These are phyloP conservation scores for Clarias macrocephalus DNA, from an alignment of 2,113 vertebrate genomes.

Conservation along the genomic window DNA sequence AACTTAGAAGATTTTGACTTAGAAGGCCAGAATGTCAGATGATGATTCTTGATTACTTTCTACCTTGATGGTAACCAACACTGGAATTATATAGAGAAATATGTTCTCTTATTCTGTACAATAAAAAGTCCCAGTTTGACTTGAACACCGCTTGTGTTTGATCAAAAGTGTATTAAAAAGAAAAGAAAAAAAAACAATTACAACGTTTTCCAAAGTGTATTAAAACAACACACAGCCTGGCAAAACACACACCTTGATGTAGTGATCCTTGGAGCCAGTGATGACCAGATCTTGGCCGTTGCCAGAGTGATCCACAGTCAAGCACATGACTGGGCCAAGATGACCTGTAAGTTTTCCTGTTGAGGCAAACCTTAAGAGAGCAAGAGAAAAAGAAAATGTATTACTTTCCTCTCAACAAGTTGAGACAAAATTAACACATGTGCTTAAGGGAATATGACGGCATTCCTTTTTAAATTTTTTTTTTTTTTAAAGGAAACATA, in stretches of 20 bases:
- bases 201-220: background rate
- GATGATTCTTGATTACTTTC: too few species aligned
- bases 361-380: constrained; percentile 83
- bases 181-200: too few species aligned
- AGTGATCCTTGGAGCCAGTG: constrained; percentile 97
- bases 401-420: background rate
- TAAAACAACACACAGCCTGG: background rate
- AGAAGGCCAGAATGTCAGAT: too few species aligned
- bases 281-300: constrained; percentile 91
- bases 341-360: constrained; percentile 94
- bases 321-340: constrained; percentile 94
- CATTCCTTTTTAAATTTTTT: background rate
- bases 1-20: too few species aligned
- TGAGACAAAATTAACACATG: background rate
- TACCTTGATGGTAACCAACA: too few species aligned
- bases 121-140: too few species aligned
- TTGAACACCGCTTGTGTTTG: too few species aligned
- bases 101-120: too few species aligned
- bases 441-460: background rate
- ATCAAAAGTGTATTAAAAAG: background rate
- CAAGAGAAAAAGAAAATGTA: background rate
- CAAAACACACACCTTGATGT: constrained; percentile 83
- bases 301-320: constrained; percentile 88
- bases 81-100: too few species aligned
- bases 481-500: background rate